phyloP scores from a whole-genome alignment of 2,888 invertebrate species.

The Rotaria magnacalcarata region DNA sequence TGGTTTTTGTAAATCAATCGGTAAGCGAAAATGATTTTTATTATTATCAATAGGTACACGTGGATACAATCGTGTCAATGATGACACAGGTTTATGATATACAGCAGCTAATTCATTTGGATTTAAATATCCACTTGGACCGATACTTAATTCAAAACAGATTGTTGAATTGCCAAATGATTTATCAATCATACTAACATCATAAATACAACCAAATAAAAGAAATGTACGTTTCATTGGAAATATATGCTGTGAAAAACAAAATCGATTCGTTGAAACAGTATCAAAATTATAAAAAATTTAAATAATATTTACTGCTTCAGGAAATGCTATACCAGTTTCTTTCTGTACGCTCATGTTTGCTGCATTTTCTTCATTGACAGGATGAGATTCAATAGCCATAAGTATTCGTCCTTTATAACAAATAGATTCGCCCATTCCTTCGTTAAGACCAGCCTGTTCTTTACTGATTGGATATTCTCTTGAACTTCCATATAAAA shows the following conservation, averaged over 20 bases:
- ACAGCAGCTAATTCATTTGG: not conserved
- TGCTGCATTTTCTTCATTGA: not conserved
- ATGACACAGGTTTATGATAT: not conserved
- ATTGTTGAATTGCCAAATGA: slow-evolving; percentile 48
- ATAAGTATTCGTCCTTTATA: slow-evolving; percentile 50
- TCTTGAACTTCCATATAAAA: slow-evolving; percentile 50
- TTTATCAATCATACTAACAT: slow-evolving; percentile 49
- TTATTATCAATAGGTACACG: not conserved
- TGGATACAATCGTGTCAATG: not conserved
- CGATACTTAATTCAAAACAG: slow-evolving; percentile 50
- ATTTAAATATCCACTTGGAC: slow-evolving; percentile 43
- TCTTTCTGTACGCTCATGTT: not conserved
- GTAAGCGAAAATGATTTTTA: not conserved
- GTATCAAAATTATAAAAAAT: not conserved
- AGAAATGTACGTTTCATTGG: slow-evolving; percentile 46
- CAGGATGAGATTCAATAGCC: slow-evolving; percentile 47
- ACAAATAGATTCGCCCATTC: slow-evolving; percentile 50
- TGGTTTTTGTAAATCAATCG: not conserved
- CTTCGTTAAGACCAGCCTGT: slow-evolving; percentile 49
- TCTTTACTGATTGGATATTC: slow-evolving; percentile 47
- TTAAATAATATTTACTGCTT: not conserved
- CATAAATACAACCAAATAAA: slow-evolving; percentile 48
- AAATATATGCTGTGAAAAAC: not conserved
- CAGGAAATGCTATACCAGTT: not conserved
- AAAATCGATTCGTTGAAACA: not conserved